phyloP scores from a whole-genome alignment of 2,797 vertebrate genomes.

The Chelon labrosus region DNA sequence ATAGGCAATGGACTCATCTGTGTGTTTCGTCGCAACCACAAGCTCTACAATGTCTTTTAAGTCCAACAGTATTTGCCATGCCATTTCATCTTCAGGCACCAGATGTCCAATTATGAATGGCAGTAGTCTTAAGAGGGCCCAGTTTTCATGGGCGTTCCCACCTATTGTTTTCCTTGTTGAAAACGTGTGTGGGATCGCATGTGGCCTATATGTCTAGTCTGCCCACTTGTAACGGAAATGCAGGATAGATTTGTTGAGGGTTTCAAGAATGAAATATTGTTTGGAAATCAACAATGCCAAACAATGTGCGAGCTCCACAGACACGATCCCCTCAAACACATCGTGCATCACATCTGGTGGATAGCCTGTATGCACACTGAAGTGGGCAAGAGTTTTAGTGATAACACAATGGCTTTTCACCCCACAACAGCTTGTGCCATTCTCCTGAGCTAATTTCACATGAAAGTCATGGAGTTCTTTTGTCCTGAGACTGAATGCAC shows the following conservation, averaged over 20 bases:
- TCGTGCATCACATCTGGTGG: conserved; percentile 13
- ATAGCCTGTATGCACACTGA: conserved; percentile 7
- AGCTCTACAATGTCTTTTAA: conserved; percentile 42
- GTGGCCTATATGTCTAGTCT: conserved; percentile 12
- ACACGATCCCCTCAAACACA: conserved; percentile 3
- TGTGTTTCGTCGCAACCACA: conserved; percentile 18
- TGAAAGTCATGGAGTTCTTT: conserved; percentile 14
- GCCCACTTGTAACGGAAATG: conserved; percentile 1
- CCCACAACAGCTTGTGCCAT: conserved; percentile 12
- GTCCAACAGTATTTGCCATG: conserved; percentile 19
- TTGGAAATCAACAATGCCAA: conserved; percentile 12
- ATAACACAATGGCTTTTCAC: conserved; percentile 26
- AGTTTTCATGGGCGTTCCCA: no score
- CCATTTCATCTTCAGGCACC: no score
- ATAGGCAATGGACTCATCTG: conserved; percentile 33
- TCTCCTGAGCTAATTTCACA: conserved; percentile 17
- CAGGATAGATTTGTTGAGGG: conserved; percentile 10
- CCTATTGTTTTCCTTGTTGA: background rate
- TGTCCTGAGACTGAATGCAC: conserved; percentile 14
- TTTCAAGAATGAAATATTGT: conserved; percentile 5
- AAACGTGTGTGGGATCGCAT: conserved; percentile 5
- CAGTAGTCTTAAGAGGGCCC: no score
- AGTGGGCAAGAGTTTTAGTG: conserved; percentile 3
- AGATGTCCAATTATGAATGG: no score
- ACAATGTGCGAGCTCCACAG: conserved; percentile 12